Percentiles rank a stretch among this genome's conserved stretches.
Conservation (phyloP, 2,113 vertebrate species). For the Oreocharis arfaki region DNA sequence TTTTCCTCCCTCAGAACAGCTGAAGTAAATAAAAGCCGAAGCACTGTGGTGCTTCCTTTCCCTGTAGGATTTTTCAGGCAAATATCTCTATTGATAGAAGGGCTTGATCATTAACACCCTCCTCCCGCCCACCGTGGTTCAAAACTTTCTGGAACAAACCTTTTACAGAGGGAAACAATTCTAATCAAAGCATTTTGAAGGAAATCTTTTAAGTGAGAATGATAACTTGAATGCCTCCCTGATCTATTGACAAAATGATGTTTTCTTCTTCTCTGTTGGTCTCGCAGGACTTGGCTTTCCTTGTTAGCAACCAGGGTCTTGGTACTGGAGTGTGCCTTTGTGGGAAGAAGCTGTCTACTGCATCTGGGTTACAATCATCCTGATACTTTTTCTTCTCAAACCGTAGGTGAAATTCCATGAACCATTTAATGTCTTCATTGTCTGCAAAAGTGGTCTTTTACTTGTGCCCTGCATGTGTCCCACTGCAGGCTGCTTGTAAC, state of each 20-base stretch:
- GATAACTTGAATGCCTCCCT: neutral
- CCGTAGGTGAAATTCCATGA: neutral
- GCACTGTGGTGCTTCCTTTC: neutral
- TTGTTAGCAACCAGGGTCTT: rapidly evolving
- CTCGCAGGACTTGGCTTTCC: neutral
- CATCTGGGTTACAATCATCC: neutral
- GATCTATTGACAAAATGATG: neutral
- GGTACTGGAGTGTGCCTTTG: neutral
- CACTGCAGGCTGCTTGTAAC: slow-evolving; percentile 22
- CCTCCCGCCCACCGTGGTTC: rapidly evolving
- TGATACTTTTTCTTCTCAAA: neutral
- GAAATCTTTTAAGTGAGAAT: neutral
- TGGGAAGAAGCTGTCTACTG: neutral
- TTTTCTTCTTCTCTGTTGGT: neutral
- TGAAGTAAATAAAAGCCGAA: neutral
- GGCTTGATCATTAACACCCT: neutral
- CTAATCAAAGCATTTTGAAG: neutral
- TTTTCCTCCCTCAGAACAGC: neutral
- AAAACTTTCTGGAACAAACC: neutral
- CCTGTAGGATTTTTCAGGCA: neutral
- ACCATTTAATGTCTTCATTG: neutral
- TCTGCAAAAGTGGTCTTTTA: neutral
- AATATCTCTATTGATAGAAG: neutral
- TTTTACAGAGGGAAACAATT: neutral
- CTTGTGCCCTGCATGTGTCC: neutral